These are phyloP conservation scores for Drosophila fuyamai DNA, from an alignment of 1,140 invertebrate species.

Conservation along the genomic window DNA sequence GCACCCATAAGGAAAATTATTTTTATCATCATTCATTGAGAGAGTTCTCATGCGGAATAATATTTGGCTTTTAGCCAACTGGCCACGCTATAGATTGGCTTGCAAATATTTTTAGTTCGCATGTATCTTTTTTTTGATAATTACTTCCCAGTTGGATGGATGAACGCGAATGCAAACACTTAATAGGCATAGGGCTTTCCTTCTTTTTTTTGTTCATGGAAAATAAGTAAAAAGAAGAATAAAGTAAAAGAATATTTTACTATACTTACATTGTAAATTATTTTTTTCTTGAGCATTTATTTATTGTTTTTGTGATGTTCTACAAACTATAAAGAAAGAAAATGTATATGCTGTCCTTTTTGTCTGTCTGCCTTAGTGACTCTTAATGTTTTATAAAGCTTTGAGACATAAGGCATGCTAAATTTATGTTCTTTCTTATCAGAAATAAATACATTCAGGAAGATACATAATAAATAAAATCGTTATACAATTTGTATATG, in stretches of 20 bases:
- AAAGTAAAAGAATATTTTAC: too few relatives aligned
- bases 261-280: too few relatives aligned
- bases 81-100: conserved; percentile 28
- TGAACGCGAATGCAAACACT: conserved; percentile 9
- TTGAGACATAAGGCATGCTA: neutral
- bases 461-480: too few relatives aligned
- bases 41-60: neutral
- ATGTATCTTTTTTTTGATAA: conserved; percentile 45
- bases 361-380: neutral
- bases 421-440: neutral
- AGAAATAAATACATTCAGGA: too few relatives aligned
- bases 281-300: too few relatives aligned
- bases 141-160: conserved; percentile 39
- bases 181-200: neutral
- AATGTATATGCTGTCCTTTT: neutral
- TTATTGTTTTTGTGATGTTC: too few relatives aligned
- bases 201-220: too few relatives aligned
- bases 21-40: conserved; percentile 11
- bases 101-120: conserved; percentile 36
- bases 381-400: neutral
- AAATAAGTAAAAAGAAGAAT: too few relatives aligned
- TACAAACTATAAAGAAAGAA: neutral
- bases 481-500: too few relatives aligned
- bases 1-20: conserved; percentile 13
- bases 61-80: conserved; percentile 53